These are phyloP conservation scores for Chionomys nivalis DNA, from an alignment of 2,113 vertebrate genomes.

Conservation along the genomic window DNA sequence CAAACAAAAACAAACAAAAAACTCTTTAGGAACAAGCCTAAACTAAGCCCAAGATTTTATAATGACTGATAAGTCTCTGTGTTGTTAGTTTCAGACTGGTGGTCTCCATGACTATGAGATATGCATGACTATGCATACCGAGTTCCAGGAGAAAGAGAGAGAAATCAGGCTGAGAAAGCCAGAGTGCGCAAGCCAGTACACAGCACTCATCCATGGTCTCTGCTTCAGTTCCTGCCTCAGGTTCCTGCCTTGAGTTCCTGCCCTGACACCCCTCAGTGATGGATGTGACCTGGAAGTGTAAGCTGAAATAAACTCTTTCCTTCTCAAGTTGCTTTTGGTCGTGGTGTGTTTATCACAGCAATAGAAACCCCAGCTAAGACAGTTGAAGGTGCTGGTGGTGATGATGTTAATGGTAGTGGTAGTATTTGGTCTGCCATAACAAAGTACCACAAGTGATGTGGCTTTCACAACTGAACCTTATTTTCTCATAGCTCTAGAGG, in stretches of 20 bases:
- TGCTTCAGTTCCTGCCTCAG: background rate
- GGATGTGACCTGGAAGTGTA: background rate
- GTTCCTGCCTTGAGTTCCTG: background rate
- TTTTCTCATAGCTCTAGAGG: background rate
- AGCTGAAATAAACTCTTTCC: background rate
- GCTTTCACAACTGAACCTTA: background rate
- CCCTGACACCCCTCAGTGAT: background rate
- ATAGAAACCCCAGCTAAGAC: background rate
- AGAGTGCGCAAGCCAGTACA: background rate
- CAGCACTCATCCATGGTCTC: background rate
- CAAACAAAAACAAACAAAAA: too few relatives aligned
- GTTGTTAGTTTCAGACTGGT: background rate
- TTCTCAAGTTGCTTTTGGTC: background rate
- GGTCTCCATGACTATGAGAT: background rate
- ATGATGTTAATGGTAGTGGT: background rate
- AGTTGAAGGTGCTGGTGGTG: too few relatives aligned
- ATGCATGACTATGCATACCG: background rate
- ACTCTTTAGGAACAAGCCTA: background rate
- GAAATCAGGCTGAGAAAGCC: background rate
- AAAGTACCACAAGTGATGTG: background rate
- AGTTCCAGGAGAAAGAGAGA: background rate
- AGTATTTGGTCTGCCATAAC: background rate
- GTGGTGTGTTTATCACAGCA: background rate
- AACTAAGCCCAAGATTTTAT: background rate
- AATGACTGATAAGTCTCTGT: background rate